phyloP scores from a whole-genome alignment of 2,888 invertebrate species.

The Sylvicola fuscatus region DNA sequence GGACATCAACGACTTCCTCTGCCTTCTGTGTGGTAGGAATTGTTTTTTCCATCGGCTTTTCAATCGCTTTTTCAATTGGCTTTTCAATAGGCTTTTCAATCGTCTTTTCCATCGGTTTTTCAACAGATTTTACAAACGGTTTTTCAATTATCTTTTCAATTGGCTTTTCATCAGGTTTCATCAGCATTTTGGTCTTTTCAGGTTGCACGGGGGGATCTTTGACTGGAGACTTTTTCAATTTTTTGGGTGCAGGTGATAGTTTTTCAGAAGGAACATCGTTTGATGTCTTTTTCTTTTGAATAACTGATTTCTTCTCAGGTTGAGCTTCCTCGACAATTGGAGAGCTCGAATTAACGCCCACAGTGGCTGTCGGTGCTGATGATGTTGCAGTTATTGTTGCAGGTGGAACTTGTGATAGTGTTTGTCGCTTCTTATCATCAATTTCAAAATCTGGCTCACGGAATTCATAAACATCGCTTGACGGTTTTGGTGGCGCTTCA shows the following conservation, averaged over 20 bases:
- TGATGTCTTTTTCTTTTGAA: slow-evolving; percentile 1
- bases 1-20: too few species aligned
- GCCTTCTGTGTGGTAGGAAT: too few species aligned
- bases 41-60: too few species aligned
- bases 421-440: slow-evolving; percentile 31
- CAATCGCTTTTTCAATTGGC: slow-evolving; percentile 2
- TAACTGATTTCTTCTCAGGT: too few species aligned
- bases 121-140: slow-evolving; percentile 8
- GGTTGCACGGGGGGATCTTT: slow-evolving; percentile 1
- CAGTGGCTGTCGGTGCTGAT: slow-evolving; percentile 1
- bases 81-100: slow-evolving; percentile 4
- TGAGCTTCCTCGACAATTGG: too few species aligned
- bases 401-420: slow-evolving; percentile 5
- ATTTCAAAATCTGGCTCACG: slow-evolving; percentile 78
- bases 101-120: slow-evolving; percentile 27
- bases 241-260: slow-evolving; percentile 2
- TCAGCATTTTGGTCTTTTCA: not conserved
- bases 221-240: slow-evolving; percentile 4
- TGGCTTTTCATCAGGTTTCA: slow-evolving; percentile 12
- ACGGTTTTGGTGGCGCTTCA: not conserved
- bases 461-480: slow-evolving; percentile 59
- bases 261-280: not conserved
- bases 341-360: not conserved
- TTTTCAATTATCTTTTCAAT: slow-evolving; percentile 18
- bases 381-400: slow-evolving; percentile 3